Evolutionary conservation across 2,113 vertebrate species (phyloP).

Genomic region (Sprattus sprattus): DNA sequence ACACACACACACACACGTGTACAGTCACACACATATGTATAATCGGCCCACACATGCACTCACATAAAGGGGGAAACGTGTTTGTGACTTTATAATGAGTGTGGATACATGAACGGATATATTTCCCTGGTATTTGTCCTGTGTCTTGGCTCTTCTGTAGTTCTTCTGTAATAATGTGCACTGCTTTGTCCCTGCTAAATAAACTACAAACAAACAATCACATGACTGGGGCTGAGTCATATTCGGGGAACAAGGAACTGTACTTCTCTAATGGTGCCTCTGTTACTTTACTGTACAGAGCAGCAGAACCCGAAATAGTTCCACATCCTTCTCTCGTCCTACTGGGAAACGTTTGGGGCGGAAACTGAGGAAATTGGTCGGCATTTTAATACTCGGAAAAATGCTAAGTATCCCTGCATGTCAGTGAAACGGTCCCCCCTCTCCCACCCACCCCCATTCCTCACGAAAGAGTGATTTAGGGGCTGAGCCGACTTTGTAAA

Average conservation of each 20-base stretch:
- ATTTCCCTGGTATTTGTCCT: not conserved
- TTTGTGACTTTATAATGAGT: no score
- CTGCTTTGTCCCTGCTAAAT: no score
- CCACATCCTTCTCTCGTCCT: conserved; percentile 2
- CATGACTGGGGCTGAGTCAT: no score
- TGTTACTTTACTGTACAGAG: not conserved
- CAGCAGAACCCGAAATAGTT: conserved; percentile 11
- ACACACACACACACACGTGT: not conserved
- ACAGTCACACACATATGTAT: not conserved
- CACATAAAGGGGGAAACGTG: not conserved
- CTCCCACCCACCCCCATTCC: not conserved
- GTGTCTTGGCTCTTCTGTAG: not conserved
- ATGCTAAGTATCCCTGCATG: conserved; percentile 26
- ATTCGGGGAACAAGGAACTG: no score
- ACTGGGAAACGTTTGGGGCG: conserved; percentile 11
- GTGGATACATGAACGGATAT: not conserved
- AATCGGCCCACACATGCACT: not conserved
- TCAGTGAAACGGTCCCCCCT: conserved; percentile 2
- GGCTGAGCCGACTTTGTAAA: not conserved
- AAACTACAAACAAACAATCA: no score
- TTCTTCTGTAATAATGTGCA: not conserved
- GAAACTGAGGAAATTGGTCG: conserved; percentile 41
- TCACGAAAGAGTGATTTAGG: conserved; percentile 2
- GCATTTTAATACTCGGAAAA: conserved; percentile 20
- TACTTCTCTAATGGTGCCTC: not conserved